These are phyloP conservation scores for Nesospiza acunhae DNA, from an alignment of 2,113 vertebrate genomes.

Conservation along the genomic window DNA sequence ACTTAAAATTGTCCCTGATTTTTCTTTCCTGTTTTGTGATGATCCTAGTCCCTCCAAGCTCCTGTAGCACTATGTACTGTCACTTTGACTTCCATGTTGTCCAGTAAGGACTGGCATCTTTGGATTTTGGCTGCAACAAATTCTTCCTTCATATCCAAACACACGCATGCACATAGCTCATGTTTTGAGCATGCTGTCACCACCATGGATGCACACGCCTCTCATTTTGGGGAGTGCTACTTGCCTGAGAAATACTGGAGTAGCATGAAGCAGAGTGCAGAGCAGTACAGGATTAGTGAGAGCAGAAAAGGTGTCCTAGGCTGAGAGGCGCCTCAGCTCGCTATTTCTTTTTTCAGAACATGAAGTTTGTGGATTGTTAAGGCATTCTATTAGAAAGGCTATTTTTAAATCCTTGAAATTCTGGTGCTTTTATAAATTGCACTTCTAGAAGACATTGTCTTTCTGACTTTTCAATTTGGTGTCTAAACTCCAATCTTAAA, in stretches of 20 bases:
- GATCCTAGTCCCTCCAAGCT: background rate
- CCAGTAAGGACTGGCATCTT: background rate
- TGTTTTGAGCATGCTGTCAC: background rate
- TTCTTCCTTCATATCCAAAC: background rate
- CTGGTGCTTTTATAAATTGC: background rate
- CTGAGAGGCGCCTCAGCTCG: background rate
- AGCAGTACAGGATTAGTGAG: accelerated
- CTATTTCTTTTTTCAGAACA: background rate
- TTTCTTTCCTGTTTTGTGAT: background rate
- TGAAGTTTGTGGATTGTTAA: background rate
- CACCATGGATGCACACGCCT: background rate
- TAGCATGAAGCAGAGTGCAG: background rate
- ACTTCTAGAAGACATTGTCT: background rate
- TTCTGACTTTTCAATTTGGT: background rate
- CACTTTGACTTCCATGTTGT: background rate
- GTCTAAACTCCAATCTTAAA: background rate
- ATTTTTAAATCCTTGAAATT: background rate
- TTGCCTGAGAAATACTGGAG: background rate
- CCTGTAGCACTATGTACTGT: background rate
- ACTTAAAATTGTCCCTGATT: background rate
- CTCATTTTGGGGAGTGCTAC: background rate
- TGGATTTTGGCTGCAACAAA: background rate
- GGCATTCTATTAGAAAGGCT: background rate
- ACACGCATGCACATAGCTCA: accelerated
- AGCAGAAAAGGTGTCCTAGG: background rate